A percentile compares a stretch with the other conserved stretches of the same genome.
Evolutionary conservation across 2,797 vertebrate species (phyloP).

Genomic region (Pristis pectinata): DNA sequence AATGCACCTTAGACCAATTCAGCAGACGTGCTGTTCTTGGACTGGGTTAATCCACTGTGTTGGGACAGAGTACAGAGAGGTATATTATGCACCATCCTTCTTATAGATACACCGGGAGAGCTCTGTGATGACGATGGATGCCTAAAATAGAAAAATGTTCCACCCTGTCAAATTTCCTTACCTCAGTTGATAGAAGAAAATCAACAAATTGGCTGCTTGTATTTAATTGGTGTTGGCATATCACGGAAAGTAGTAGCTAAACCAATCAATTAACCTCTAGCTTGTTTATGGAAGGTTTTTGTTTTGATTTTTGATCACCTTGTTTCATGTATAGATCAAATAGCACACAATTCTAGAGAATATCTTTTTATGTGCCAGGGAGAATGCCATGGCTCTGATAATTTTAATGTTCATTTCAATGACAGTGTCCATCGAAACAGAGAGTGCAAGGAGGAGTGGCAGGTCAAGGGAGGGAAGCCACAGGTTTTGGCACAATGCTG

Average conservation of each 20-base stretch:
- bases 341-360: not conserved
- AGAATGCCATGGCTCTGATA: not conserved
- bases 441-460: not conserved
- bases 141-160: conserved; percentile 8
- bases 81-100: not conserved
- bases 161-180: not conserved
- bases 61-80: not conserved
- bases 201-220: not conserved
- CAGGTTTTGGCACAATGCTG: not conserved
- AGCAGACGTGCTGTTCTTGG: no score
- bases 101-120: not conserved
- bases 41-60: not conserved
- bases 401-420: not conserved
- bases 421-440: not conserved
- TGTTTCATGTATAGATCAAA: not conserved
- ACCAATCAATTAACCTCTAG: not conserved
- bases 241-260: not conserved
- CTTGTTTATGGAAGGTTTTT: not conserved
- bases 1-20: not conserved
- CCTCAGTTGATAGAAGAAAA: not conserved
- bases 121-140: not conserved
- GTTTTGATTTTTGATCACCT: not conserved
- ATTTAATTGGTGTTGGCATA: conserved; percentile 6
- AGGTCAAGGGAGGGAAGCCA: not conserved
- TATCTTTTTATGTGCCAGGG: not conserved